A percentile compares a stretch with the other conserved stretches of the same genome.
Conservation (phyloP, 2,888 invertebrate genomes). For the Erebia palarica region DNA sequence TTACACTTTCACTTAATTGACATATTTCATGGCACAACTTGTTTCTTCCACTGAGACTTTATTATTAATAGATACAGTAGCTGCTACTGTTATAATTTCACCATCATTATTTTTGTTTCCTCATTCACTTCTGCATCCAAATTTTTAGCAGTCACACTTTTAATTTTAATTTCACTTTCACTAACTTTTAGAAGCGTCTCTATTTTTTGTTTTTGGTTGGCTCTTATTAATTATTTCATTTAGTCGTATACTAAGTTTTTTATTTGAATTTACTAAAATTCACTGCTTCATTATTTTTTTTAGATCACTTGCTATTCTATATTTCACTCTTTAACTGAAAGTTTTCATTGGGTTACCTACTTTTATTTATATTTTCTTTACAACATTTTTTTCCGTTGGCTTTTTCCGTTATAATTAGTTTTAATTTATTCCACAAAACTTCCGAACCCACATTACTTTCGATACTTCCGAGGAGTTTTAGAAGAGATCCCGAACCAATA, state of each 20-base stretch:
- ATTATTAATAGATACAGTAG: background rate
- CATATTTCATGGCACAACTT: constrained; percentile 26
- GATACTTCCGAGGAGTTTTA: background rate
- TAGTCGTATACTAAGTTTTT: background rate
- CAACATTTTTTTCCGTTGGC: background rate
- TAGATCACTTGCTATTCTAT: background rate
- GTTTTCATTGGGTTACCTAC: background rate
- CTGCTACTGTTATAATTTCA: constrained; percentile 28
- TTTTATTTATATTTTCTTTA: background rate
- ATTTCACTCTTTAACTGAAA: background rate
- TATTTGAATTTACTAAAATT: background rate
- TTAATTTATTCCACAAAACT: background rate
- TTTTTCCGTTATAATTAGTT: background rate
- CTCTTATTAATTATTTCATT: background rate
- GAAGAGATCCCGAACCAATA: background rate
- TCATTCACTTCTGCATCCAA: background rate
- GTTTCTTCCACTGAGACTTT: background rate
- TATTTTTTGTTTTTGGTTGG: background rate
- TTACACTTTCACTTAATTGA: constrained; percentile 40
- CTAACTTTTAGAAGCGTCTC: background rate
- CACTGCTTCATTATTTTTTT: background rate
- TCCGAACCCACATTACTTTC: background rate
- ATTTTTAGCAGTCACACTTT: background rate
- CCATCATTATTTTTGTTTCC: constrained; percentile 9
- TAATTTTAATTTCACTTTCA: constrained; percentile 2